Evolutionary conservation across 2,888 invertebrate genomes (phyloP), one percentile per base, ranked within the genome.

Genomic region (Brachylomia viminalis): DNA sequence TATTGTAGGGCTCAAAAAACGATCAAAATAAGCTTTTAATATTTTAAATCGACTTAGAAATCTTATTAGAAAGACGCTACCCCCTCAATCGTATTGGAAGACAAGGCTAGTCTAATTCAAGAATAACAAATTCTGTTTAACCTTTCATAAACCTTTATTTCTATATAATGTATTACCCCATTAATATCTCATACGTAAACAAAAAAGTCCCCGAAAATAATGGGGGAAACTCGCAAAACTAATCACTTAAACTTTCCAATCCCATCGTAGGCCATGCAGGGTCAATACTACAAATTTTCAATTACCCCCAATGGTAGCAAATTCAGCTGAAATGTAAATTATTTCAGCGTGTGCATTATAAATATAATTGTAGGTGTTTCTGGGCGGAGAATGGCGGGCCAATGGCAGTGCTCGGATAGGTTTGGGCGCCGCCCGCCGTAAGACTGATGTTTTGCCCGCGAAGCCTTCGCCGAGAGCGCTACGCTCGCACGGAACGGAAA

Each of bases 201-300:
- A 68, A 85, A 82, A 86, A 80, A 79, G 77, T 79, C 65, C 71
- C 68, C 62, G 33, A 65, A 76, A 83, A 81, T 80, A 80, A 79
- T 81, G 69, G 82, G 75, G 72, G 75, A 72, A 80, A 84, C 86
- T 83, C 85, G 84, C 87, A 84, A 91, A 94, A 94, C 93, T 94
- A 94, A 95, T 94, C 93, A 92, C 92, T 93, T 93, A 92, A 87
- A 91, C 84, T 88, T 85, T 83, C 87, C 90, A 89, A 91, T 90
- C 85, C 89, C 88, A 90, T 91, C 91, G 91, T 92, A 93, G 93
- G 93, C 94, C 92, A 92, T 93, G 92, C 90, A 90, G 91, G 93
- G 94, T 94, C 95, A 95, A 95, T 96, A 96, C 95, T 95, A 96
- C 96, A 96, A 96, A 96, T 96, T 96, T 96, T 96, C 96, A 96